Percentiles rank a stretch among this genome's conserved stretches.
phyloP scores from a whole-genome alignment of 2,113 vertebrate genomes.

The Lasiurus borealis region DNA sequence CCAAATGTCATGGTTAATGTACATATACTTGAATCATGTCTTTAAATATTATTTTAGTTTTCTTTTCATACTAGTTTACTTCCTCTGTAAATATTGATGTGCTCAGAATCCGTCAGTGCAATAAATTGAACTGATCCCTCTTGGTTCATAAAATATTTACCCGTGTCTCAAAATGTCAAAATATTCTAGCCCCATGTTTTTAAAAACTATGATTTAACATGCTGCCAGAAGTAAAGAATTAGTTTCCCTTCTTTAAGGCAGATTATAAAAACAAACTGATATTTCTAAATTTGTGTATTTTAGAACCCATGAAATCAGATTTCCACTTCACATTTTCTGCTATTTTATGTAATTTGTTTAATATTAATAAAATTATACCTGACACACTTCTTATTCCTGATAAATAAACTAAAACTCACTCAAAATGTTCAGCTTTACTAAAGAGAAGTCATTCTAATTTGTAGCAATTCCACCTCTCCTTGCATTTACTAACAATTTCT shows the following conservation, averaged over 20 bases:
- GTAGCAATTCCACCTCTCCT: background rate
- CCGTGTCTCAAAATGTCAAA: conserved; percentile 51
- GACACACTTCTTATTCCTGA: background rate
- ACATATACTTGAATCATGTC: background rate
- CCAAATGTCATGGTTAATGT: background rate
- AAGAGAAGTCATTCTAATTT: background rate
- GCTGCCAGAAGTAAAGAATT: background rate
- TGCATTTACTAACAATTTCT: background rate
- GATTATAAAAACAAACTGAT: conserved; percentile 12
- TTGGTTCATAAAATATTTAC: conserved; percentile 58
- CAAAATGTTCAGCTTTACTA: background rate
- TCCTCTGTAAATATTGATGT: conserved; percentile 11
- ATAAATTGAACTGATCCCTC: conserved; percentile 19
- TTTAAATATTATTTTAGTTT: conserved; percentile 34
- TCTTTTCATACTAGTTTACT: conserved; percentile 12
- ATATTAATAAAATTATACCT: background rate
- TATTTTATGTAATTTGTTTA: background rate
- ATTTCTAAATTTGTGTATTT: conserved; percentile 43
- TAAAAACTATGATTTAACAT: conserved; percentile 13
- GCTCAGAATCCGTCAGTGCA: background rate
- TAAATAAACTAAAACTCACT: background rate
- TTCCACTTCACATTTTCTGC: background rate
- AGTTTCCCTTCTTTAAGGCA: background rate
- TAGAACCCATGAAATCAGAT: conserved; percentile 12
- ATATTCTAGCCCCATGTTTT: conserved; percentile 43